These are phyloP conservation scores for Trypoxylon attenuatum DNA, from an alignment of 2,888 invertebrate species.

Conservation along the genomic window DNA sequence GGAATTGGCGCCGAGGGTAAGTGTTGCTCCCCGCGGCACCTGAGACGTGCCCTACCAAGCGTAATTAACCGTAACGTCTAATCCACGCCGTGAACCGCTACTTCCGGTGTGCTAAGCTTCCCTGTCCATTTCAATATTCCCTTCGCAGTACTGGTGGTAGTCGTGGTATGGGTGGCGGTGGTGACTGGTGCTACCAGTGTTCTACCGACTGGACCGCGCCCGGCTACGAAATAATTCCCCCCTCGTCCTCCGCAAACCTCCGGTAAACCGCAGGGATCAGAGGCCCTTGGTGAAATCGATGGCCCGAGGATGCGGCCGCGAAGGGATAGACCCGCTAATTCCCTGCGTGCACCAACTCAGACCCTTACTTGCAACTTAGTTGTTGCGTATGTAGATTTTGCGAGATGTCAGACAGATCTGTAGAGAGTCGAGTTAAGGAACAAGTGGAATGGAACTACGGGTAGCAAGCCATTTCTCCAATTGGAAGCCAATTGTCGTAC, in stretches of 20 bases:
- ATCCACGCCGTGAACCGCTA: conserved; percentile 13
- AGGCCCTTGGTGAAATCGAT: conserved; percentile 1
- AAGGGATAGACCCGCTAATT: conserved; percentile 5
- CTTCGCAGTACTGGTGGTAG: no score
- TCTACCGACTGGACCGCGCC: not conserved
- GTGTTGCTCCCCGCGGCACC: conserved; percentile 1
- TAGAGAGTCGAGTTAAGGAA: no score
- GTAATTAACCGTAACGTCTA: conserved; percentile 26
- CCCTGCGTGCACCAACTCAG: not conserved
- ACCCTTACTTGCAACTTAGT: not conserved
- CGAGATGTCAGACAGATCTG: no score
- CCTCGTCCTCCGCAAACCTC: conserved; percentile 1
- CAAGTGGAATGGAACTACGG: no score
- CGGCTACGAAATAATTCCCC: conserved; percentile 1
- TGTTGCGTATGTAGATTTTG: not conserved
- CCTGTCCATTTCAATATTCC: conserved; percentile 12
- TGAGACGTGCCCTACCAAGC: no score
- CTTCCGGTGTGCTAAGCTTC: not conserved
- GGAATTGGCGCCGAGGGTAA: conserved; percentile 14
- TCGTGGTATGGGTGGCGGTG: no score
- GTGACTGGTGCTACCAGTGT: not conserved
- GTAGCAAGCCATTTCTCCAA: no score
- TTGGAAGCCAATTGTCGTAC: no score
- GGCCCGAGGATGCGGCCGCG: not conserved
- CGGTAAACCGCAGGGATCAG: not conserved